phyloP scores from a whole-genome alignment of 2,113 vertebrate genomes.

The Myotis davidii region DNA sequence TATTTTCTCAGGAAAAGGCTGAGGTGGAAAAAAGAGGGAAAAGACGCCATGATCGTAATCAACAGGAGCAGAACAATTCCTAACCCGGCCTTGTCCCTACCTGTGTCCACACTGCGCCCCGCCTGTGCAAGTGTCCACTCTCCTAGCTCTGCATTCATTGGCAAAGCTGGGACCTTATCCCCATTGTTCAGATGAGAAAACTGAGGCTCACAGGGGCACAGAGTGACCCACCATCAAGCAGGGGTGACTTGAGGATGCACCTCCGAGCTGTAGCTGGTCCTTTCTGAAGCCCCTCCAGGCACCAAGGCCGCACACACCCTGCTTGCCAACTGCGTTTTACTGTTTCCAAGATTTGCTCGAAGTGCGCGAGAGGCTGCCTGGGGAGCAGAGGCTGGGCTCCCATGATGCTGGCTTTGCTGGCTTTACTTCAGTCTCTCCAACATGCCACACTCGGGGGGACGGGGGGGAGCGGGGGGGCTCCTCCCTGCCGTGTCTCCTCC shows the following conservation, averaged over 20 bases:
- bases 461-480: too few relatives aligned
- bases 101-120: not conserved
- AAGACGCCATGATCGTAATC: accelerated
- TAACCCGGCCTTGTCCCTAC: accelerated
- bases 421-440: not conserved
- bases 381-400: not conserved
- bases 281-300: not conserved
- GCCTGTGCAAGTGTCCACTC: not conserved
- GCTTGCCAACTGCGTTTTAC: not conserved
- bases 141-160: not conserved
- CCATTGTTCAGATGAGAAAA: not conserved
- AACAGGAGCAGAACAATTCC: accelerated
- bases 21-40: not conserved
- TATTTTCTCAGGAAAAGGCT: not conserved
- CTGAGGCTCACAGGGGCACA: not conserved
- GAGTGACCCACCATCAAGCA: not conserved
- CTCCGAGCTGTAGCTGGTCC: too few relatives aligned
- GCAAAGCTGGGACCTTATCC: not conserved
- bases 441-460: not conserved
- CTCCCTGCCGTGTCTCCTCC: not conserved
- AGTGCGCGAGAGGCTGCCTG: accelerated
- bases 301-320: not conserved
- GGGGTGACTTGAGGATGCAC: not conserved
- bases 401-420: too few relatives aligned
- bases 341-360: not conserved